Conservation (phyloP, 2,113 vertebrate species). For the Delphinapterus leucas region DNA sequence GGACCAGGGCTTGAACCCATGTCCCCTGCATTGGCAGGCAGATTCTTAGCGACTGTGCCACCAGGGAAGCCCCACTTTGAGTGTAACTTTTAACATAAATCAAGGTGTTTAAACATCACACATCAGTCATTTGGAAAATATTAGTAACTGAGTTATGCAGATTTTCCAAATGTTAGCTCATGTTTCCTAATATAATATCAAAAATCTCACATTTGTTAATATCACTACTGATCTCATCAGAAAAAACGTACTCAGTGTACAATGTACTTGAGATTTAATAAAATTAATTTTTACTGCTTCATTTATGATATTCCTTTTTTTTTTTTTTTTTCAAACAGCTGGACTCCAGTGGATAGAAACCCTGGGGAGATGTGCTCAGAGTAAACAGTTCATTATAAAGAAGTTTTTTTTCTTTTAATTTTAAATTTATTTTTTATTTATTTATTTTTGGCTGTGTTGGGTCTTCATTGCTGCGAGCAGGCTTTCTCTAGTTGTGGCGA, state of each 20-base stretch:
- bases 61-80: not conserved
- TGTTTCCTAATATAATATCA: not conserved
- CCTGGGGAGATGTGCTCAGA: no score
- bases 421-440: no score
- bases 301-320: not conserved
- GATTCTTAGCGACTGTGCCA: no score
- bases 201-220: constrained; percentile 21
- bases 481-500: no score
- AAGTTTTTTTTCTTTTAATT: not conserved
- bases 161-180: not conserved
- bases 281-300: not conserved
- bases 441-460: no score
- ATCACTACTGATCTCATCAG: not conserved
- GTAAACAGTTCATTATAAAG: not conserved
- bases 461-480: no score
- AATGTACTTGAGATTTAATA: not conserved
- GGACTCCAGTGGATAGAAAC: not conserved
- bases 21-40: no score
- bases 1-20: no score
- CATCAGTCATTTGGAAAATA: not conserved
- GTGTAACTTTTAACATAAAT: not conserved
- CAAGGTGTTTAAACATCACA: not conserved
- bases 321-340: not conserved
- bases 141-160: not conserved
- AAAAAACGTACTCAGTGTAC: not conserved